A percentile compares a stretch with the other conserved stretches of the same genome.
Conservation (phyloP, 30 jellyfish, hydroid and myxozoan species). For the Aurelia coerulea region DNA sequence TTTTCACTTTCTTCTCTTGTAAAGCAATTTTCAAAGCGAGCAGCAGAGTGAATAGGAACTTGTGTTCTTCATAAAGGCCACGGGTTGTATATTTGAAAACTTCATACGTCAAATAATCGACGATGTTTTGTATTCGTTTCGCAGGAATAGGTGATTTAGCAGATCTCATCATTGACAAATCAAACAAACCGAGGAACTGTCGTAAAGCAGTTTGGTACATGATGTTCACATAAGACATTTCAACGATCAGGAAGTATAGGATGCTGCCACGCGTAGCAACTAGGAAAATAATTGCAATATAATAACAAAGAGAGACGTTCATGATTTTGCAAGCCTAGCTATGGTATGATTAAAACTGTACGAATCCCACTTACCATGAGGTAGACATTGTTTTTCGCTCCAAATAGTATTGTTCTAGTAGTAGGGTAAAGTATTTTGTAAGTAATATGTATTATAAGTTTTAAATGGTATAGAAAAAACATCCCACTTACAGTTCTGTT, state of each 20-base stretch:
- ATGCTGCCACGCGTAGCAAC: constrained; percentile 97
- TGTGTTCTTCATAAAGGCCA: constrained; percentile 86
- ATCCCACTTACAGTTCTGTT: too few species aligned
- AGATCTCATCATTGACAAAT: constrained; percentile 69
- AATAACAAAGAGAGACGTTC: too few species aligned
- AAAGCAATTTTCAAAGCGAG: constrained; percentile 84
- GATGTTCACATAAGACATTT: constrained; percentile 84
- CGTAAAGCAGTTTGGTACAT: constrained; percentile 90
- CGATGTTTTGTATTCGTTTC: constrained; percentile 76
- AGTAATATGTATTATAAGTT: too few species aligned
- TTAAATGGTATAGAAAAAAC: too few species aligned
- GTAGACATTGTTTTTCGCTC: too few species aligned
- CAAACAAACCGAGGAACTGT: constrained; percentile 84
- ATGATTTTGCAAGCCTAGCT: background rate
- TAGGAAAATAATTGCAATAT: constrained; percentile 13
- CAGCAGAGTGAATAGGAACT: constrained; percentile 83
- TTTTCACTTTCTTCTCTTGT: constrained; percentile 63
- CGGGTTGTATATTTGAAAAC: constrained; percentile 82
- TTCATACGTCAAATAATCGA: constrained; percentile 79
- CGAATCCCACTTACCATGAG: too few species aligned
- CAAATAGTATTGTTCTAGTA: too few species aligned
- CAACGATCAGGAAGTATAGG: constrained; percentile 84
- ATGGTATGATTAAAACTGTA: too few species aligned
- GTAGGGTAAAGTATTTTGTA: too few species aligned
- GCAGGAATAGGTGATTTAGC: constrained; percentile 84